Conservation (phyloP, 2,113 vertebrate species). For the Aphyosemion australe region DNA sequence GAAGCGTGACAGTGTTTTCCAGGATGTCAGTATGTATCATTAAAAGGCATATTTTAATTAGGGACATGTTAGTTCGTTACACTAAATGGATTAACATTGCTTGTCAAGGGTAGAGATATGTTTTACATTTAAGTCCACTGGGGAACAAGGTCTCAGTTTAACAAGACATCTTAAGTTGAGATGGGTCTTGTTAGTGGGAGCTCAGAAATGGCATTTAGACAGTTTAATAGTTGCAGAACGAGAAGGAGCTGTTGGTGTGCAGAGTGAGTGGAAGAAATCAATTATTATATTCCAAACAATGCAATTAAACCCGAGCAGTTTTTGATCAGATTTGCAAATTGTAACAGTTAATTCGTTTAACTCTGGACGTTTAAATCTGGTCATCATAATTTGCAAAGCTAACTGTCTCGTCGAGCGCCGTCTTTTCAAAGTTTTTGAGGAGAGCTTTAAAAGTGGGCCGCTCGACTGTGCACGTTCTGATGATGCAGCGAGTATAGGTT, state of each 20-base stretch:
- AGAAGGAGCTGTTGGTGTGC: constrained; percentile 45
- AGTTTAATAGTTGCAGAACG: constrained; percentile 62
- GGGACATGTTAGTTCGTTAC: constrained; percentile 83
- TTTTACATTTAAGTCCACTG: constrained; percentile 79
- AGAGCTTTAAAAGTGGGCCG: constrained; percentile 80
- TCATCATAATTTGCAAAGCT: constrained; percentile 16
- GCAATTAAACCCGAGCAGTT: constrained; percentile 32
- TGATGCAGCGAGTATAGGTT: constrained; percentile 78
- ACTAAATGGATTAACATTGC: constrained; percentile 83
- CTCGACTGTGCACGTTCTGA: constrained; percentile 84
- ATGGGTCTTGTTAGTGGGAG: constrained; percentile 66
- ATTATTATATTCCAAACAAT: constrained; percentile 56
- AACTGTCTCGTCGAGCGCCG: constrained; percentile 14
- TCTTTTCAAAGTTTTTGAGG: constrained; percentile 80
- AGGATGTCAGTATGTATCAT: constrained; percentile 83
- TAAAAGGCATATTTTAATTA: constrained; percentile 86
- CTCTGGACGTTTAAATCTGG: constrained; percentile 15
- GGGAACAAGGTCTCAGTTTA: constrained; percentile 79
- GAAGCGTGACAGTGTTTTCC: constrained; percentile 81
- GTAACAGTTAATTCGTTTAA: constrained; percentile 7
- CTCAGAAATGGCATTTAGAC: constrained; percentile 62
- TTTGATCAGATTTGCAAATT: constrained; percentile 35
- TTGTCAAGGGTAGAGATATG: constrained; percentile 80
- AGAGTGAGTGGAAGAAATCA: constrained; percentile 49
- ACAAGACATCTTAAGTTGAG: constrained; percentile 73